Conservation (phyloP, 2,113 vertebrate genomes). For the Trogon surrucura region DNA sequence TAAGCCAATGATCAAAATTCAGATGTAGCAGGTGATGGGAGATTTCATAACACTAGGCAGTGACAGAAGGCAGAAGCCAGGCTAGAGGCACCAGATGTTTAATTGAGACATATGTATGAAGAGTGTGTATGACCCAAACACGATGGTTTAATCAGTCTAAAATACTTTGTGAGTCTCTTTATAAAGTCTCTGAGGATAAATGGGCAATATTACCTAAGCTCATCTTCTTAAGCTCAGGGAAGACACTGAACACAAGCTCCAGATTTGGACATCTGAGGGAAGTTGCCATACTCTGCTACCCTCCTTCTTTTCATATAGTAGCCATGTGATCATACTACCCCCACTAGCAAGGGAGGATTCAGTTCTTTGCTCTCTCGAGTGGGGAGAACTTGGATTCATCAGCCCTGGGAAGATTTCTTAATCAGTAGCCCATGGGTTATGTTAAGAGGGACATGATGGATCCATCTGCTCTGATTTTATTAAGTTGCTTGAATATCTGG, state of each 20-base stretch:
- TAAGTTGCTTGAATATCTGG: too few relatives aligned
- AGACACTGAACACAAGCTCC: not conserved
- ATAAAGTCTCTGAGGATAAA: not conserved
- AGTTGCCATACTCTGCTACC: not conserved
- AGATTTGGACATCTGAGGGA: not conserved
- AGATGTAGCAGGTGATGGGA: not conserved
- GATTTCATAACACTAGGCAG: not conserved
- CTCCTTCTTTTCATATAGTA: not conserved
- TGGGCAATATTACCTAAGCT: accelerated
- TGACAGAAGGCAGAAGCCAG: not conserved
- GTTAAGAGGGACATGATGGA: not conserved
- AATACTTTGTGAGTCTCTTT: not conserved
- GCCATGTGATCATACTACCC: not conserved
- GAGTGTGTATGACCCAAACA: not conserved
- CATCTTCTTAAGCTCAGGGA: not conserved
- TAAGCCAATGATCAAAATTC: not conserved
- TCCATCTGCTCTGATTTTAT: too few relatives aligned
- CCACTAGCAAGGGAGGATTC: not conserved
- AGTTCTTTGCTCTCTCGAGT: not conserved
- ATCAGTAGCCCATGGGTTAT: not conserved
- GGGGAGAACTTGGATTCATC: not conserved
- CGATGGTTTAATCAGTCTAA: not conserved
- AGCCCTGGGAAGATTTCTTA: not conserved
- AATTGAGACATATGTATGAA: not conserved
- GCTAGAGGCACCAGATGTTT: not conserved